phyloP scores from a whole-genome alignment of 2,797 vertebrate species.

The Aulostomus chinensis region DNA sequence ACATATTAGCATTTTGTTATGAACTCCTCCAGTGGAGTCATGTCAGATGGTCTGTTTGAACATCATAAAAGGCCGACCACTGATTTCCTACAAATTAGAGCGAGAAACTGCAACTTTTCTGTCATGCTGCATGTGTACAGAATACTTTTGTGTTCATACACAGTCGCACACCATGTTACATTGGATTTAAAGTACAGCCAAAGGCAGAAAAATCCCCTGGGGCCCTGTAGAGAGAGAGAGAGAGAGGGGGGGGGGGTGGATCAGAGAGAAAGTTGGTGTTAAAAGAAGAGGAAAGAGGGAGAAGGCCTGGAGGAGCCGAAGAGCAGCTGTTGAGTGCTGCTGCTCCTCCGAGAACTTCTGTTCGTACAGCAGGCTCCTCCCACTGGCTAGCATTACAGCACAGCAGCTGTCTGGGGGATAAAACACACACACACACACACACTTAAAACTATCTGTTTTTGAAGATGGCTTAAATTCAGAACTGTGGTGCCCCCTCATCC shows the following conservation, averaged over 20 bases:
- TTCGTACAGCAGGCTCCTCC: constrained; percentile 58
- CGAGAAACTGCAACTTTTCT: no score
- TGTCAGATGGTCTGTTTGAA: neutral
- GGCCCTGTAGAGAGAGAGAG: constrained; percentile 9
- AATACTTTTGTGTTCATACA: constrained; percentile 7
- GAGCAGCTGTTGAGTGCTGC: constrained; percentile 64
- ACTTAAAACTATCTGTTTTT: no score
- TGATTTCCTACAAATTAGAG: no score
- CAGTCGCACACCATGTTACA: constrained; percentile 9
- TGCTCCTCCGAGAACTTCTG: constrained; percentile 63
- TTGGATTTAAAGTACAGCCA: constrained; percentile 35
- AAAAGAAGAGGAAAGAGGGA: constrained; percentile 42
- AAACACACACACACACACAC: no score
- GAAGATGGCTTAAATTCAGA: no score
- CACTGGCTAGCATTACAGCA: constrained; percentile 53
- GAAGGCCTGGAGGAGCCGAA: constrained; percentile 49
- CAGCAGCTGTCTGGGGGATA: constrained; percentile 55
- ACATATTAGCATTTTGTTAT: neutral
- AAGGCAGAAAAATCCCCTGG: constrained; percentile 21
- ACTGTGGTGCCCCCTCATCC: no score
- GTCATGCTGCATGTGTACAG: no score
- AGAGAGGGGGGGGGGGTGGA: constrained; percentile 1
- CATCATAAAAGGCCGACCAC: neutral
- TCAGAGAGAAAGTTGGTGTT: constrained; percentile 41
- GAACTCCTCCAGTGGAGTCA: neutral